Evolutionary conservation across 92 coral and sea anemone species (phyloP), one percentile per base, ranked within the genome.

Genomic region (Phenganax stokvisi): DNA sequence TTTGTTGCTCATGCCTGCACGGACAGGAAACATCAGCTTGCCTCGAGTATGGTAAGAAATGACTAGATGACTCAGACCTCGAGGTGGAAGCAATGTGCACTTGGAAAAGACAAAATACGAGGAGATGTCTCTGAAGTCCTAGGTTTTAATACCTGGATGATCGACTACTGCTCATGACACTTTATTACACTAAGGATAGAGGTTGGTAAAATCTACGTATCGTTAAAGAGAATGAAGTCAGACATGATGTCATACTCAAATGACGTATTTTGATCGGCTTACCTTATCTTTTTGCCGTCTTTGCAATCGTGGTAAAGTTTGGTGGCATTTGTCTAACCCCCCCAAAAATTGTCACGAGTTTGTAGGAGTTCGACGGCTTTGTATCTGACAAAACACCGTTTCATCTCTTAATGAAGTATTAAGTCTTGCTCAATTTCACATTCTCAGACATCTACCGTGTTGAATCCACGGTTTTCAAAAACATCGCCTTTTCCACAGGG

Each of bases 261-360:
- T 28, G 25, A 17, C 78, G 56, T 27, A 28, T 7, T 4, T 25
- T 29, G 56, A 73, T 29, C 57, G 25, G 25, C 25, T 29, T 73
- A 31, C 78, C 78, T 73, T 29, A 29, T 73, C 56, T 56, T 73
- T 61, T 73, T 61, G 20, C 56, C 78, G 8, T 73, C 59, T 73
- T 11, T 20, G 25, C 78, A 37, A 1, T 2, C 52, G 52, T 73
- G 78, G 25, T 73, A 51, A 3, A 73, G 78, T 59, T 44, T 74
- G 56, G 58, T 12, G 4, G 65, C 65, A 9, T 51, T 51, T 52
- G 67, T 8, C 5, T 5, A 5, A 37, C 0, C 47, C 47, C 47
- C 47, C 47, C 47, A 37, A 37, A 37, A 5, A 37, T 1, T 37
- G 17, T 80, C 75, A 9, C 79, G 20, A 11, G 84, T 79, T 4